Base-by-base conservation (phyloP, 2,888 invertebrate genomes). In the Prosopocoilus inquinatus region DNA sequence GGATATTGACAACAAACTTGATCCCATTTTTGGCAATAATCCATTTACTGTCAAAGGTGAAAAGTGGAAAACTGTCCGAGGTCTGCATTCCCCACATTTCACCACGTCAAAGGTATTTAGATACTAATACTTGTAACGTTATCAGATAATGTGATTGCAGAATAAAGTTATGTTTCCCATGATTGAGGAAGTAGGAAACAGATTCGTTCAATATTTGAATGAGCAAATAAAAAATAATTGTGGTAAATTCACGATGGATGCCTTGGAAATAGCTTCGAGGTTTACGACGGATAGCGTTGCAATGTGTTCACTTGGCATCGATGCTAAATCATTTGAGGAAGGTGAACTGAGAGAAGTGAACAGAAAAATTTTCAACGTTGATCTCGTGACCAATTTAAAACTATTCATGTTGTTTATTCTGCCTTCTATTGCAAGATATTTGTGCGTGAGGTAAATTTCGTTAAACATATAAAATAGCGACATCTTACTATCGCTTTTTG, bases 1-100 rank as follows among this genome's bases (percentile, higher is more conserved):
- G 9, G 54, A 66, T 20, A 16, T 56, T 4, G 66, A 75, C 46
- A 72, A 75, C 5, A 67, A 74, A 28, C 59, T 64, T 0, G 83
- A 84, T 54, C 79, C 77, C 0, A 63, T 84, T 3, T 68, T 79
- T 9, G 75, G 75, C 2, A 75, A 76, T 38, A 80, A 80, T 71
- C 79, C 80, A 0, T 80, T 84, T 59, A 57, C 70, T 0, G 57
- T 81, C 11, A 75, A 72, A n/a, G 80, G 80, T 1, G 72, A 77
- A 12, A 67, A 76, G 60, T 82, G 84, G 83, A 80, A 80, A 55
- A 69, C 71, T 1, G 67, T 78, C 2, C 72, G 84, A 4, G 67
- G 72, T 0, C 79, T 79, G 59, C 62, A 83, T 13, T 79, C 81
- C 1, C 75, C 81, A 0, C 78, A 78, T 1, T 76, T 84, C 32